Evolutionary conservation across 64 coral and sea anemone genomes (phyloP), one percentile per base, ranked within the genome.

Genomic region (Cladopsammia gracilis): DNA sequence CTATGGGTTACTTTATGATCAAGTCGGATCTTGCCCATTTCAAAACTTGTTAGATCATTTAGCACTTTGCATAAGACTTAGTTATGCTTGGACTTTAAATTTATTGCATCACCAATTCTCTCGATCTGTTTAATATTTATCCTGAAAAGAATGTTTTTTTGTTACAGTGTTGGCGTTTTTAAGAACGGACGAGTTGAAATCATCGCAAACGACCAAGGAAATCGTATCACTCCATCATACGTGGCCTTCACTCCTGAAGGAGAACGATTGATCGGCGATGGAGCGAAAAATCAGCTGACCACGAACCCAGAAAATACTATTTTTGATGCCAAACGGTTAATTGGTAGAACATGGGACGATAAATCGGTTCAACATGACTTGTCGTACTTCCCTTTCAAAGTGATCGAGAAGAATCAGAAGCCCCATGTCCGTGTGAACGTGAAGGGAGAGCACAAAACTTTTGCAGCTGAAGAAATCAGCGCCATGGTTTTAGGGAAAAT

Each of bases 121-220:
- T 80, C 15, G 13, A 6, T 56, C 25, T 44, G 45, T 18, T 56
- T 58, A n/a, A n/a, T n/a, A 25, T 44, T 60, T 25, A 18, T 18
- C 11, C 57, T 2, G 4, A 15, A 20, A 16, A 25, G 12, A 13
- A 26, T 10, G 0, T 70, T 48, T 74, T 0, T 48, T 0, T 51
- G 25, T n/a, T 82, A 60, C 72, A 99, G 98, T 91, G 98, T 99
- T 92, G 98, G 98, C 57, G 98, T 99, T 45, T 99, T 99, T 86
- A 99, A 99, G 78, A 96, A 96, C 54, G 98, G 98, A 69, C 76
- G 98, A 79, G 98, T 99, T 19, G 98, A 99, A 91, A 99, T 99
- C 66, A 99, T 99, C 62, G 98, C 98, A 49, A 99, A 99, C 72
- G 98, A 99, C 47, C 98, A 99, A 75, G 98, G 98, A 82, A 99